These are phyloP conservation scores for Diphyllodes magnificus DNA, from an alignment of 2,113 vertebrate species.

Conservation along the genomic window DNA sequence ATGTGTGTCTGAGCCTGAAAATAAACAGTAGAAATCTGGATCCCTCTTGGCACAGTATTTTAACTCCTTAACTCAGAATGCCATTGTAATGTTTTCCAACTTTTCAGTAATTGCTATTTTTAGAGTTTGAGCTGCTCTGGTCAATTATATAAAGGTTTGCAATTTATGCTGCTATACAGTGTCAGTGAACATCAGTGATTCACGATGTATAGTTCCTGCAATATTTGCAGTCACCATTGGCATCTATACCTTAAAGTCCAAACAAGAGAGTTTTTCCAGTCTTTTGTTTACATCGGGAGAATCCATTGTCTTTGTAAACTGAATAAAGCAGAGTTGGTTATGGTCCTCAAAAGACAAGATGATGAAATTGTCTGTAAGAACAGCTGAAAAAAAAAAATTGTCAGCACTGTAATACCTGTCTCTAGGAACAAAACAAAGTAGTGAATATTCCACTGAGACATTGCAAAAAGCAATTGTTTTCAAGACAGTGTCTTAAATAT, in stretches of 20 bases:
- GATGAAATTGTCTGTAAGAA: constrained; percentile 87
- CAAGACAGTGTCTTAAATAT: constrained; percentile 32
- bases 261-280: constrained; percentile 85
- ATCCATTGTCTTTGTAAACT: constrained; percentile 82
- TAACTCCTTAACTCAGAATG: background rate
- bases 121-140: background rate
- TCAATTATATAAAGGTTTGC: background rate
- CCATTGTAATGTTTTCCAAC: background rate
- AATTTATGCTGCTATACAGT: background rate
- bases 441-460: background rate
- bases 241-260: constrained; percentile 84
- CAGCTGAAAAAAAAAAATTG: constrained; percentile 72
- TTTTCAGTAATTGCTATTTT: background rate
- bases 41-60: background rate
- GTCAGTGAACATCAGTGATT: background rate
- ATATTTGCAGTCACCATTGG: background rate
- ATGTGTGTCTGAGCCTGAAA: background rate
- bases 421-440: constrained; percentile 24
- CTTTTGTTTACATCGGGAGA: constrained; percentile 76
- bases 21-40: background rate
- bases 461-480: constrained; percentile 46
- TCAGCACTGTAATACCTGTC: background rate
- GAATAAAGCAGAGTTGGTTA: constrained; percentile 86
- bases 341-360: constrained; percentile 89
- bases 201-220: background rate